phyloP scores from a whole-genome alignment of 2,888 invertebrate genomes.

The Mesorhabditis sp. region DNA sequence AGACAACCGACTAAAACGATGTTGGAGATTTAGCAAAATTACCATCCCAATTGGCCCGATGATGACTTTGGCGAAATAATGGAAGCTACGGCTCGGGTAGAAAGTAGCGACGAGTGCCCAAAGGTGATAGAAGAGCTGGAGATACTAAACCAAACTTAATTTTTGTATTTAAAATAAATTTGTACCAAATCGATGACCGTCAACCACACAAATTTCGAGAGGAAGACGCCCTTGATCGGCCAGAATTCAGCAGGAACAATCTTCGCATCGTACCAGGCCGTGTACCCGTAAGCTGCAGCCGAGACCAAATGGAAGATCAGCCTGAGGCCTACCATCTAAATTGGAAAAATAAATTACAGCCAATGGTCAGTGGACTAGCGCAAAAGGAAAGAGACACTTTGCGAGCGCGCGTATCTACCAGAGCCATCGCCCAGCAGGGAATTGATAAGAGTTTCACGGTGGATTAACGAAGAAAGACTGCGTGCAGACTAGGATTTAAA shows the following conservation, averaged over 20 bases:
- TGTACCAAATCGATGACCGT: slow-evolving; percentile 50
- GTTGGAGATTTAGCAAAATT: slow-evolving; percentile 9
- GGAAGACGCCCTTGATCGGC: slow-evolving; percentile 37
- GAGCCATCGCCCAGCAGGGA: no score
- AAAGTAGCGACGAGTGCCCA: slow-evolving; percentile 30
- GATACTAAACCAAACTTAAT: slow-evolving; percentile 29
- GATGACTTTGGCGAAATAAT: slow-evolving; percentile 28
- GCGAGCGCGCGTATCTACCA: no score
- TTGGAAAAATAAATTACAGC: not conserved
- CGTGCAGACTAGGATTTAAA: no score
- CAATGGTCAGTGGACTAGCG: no score
- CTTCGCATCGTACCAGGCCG: slow-evolving; percentile 32
- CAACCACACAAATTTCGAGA: slow-evolving; percentile 52
- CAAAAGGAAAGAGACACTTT: no score
- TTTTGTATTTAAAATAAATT: slow-evolving; percentile 12
- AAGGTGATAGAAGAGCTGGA: slow-evolving; percentile 46
- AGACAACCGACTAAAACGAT: slow-evolving; percentile 41
- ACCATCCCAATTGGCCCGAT: slow-evolving; percentile 37
- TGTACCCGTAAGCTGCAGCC: slow-evolving; percentile 29
- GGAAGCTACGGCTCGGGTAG: slow-evolving; percentile 19
- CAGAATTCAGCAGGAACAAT: slow-evolving; percentile 23
- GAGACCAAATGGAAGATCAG: slow-evolving; percentile 28
- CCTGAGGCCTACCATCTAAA: slow-evolving; percentile 20
- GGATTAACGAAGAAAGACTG: no score
- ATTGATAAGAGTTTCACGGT: no score